Evolutionary conservation across 2,888 invertebrate species (phyloP).

Genomic region (Gnatocerus cornutus): DNA sequence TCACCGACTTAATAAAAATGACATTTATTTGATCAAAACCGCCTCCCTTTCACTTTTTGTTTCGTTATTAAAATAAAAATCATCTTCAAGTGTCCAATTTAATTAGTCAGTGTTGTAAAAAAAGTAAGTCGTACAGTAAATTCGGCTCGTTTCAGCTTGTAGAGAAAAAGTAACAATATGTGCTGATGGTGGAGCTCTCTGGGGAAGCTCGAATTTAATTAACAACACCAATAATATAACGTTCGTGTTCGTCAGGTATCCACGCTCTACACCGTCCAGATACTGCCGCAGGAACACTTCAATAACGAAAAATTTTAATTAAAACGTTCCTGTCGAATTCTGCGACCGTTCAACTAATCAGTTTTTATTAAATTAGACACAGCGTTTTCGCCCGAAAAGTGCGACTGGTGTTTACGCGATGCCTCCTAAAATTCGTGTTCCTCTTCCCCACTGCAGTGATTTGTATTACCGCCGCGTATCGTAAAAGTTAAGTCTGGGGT

Average conservation of each 20-base stretch:
- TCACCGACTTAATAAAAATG: constrained; percentile 34
- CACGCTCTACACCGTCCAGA: constrained; percentile 35
- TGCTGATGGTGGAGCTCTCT: constrained; percentile 45
- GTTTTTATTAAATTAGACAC: constrained; percentile 38
- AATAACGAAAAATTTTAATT: constrained; percentile 44
- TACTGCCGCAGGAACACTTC: constrained; percentile 40
- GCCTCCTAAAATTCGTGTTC: background rate
- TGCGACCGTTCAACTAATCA: constrained; percentile 27
- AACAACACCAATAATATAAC: constrained; percentile 59
- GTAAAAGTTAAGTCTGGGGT: constrained; percentile 44
- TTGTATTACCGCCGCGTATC: constrained; percentile 34
- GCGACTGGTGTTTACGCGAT: background rate
- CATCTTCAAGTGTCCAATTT: constrained; percentile 13
- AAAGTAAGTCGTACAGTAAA: constrained; percentile 14
- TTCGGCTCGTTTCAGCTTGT: background rate
- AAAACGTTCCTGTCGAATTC: constrained; percentile 39
- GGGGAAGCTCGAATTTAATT: constrained; percentile 59
- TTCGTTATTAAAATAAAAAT: constrained; percentile 14
- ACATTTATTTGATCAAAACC: constrained; percentile 8
- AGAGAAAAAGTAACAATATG: constrained; percentile 36
- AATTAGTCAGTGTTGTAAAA: constrained; percentile 11
- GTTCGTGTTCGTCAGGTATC: constrained; percentile 46
- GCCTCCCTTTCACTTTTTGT: constrained; percentile 4
- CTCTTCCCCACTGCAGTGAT: constrained; percentile 20
- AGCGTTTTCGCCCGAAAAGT: background rate